Evolutionary conservation across 2,113 vertebrate genomes (phyloP).

Genomic region (Excalfactoria chinensis): DNA sequence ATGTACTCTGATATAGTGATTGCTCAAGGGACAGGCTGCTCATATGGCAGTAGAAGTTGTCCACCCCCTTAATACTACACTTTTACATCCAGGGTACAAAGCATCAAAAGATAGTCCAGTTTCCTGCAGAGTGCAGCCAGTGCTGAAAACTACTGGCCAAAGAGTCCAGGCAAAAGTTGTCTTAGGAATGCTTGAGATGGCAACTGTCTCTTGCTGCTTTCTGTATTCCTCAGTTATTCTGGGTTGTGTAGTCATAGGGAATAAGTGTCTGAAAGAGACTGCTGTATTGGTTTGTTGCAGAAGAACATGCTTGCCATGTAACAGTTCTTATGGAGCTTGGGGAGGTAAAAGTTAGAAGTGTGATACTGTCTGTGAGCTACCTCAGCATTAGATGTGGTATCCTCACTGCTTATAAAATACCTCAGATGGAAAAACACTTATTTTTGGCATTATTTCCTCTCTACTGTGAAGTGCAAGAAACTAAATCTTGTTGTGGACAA

Average conservation of each 20-base stretch:
- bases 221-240: neutral
- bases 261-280: neutral
- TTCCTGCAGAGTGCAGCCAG: neutral
- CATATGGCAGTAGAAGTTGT: neutral
- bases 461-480: neutral
- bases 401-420: neutral
- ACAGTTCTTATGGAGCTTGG: neutral
- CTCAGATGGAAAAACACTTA: neutral
- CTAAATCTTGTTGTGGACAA: conserved; percentile 10
- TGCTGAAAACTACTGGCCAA: neutral
- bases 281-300: neutral
- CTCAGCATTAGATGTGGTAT: neutral
- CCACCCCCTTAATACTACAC: neutral
- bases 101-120: neutral
- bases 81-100: neutral
- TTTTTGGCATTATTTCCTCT: conserved; percentile 13
- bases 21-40: neutral
- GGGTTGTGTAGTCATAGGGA: neutral
- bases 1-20: neutral
- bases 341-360: neutral
- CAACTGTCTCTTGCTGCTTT: neutral
- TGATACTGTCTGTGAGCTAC: neutral
- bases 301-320: neutral
- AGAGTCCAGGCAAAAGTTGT: neutral
- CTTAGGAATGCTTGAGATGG: neutral